Evolutionary conservation across 2,797 vertebrate species (phyloP).

Genomic region (Gymnothorax reevesii): DNA sequence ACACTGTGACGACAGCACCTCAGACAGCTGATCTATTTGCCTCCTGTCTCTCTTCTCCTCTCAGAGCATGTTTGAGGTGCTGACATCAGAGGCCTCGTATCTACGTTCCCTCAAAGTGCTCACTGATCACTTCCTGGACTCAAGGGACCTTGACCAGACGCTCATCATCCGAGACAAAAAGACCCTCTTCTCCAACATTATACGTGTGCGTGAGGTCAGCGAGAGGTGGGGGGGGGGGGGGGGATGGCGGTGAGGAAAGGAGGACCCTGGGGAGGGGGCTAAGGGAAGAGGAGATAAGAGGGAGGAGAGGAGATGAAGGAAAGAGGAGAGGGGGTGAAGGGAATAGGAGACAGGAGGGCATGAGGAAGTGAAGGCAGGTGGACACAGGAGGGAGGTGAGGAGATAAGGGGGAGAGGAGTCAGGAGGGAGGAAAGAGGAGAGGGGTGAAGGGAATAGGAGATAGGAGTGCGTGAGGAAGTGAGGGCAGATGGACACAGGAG

Average conservation of each 20-base stretch:
- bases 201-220: conserved; percentile 72
- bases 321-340: not conserved
- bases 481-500: conserved; percentile 66
- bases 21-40: not conserved
- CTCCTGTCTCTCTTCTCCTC: conserved; percentile 36
- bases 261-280: conserved; percentile 22
- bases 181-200: conserved; percentile 77
- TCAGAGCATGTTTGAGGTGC: conserved; percentile 78
- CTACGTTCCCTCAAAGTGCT: conserved; percentile 72
- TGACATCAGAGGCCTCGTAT: conserved; percentile 77
- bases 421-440: conserved; percentile 41
- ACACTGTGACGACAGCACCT: not conserved
- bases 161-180: conserved; percentile 72
- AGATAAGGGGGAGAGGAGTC: too few species aligned
- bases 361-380: not conserved
- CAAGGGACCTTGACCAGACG: conserved; percentile 64
- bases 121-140: conserved; percentile 72
- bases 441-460: conserved; percentile 38
- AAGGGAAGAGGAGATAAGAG: not conserved
- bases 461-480: too few species aligned
- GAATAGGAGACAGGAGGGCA: not conserved
- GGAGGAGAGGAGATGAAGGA: not conserved
- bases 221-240: conserved; percentile 64
- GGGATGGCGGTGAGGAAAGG: conserved; percentile 76
- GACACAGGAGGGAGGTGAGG: not conserved